phyloP scores from a whole-genome alignment of 2,113 vertebrate genomes.

The Grallaria varia region DNA sequence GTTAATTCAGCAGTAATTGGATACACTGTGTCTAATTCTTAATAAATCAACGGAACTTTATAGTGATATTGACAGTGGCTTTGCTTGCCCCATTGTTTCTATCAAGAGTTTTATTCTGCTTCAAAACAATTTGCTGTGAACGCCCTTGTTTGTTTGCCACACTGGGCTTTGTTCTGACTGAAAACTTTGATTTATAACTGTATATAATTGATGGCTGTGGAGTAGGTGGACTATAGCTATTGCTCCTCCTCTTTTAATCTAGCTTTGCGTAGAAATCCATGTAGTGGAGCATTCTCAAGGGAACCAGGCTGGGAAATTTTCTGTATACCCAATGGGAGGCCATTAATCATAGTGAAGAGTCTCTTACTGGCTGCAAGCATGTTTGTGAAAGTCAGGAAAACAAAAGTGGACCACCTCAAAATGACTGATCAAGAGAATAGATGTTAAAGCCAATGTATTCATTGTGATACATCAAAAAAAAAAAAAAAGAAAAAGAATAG shows the following conservation, averaged over 20 bases:
- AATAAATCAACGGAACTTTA: conserved; percentile 77
- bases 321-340: conserved; percentile 79
- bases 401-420: conserved; percentile 80
- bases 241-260: conserved; percentile 85
- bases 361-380: conserved; percentile 70
- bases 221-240: conserved; percentile 76
- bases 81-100: conserved; percentile 74
- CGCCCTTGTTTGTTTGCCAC: conserved; percentile 80
- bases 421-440: conserved; percentile 73
- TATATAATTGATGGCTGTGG: conserved; percentile 80
- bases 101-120: conserved; percentile 76
- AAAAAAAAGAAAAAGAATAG: background rate
- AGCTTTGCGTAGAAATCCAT: conserved; percentile 81
- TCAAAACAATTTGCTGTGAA: conserved; percentile 78
- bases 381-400: conserved; percentile 79
- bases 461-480: conserved; percentile 52
- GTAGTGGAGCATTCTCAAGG: conserved; percentile 78
- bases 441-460: conserved; percentile 76
- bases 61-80: conserved; percentile 77
- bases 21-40: conserved; percentile 77
- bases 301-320: conserved; percentile 81
- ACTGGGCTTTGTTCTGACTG: conserved; percentile 79
- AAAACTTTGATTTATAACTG: conserved; percentile 85
- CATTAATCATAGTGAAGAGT: conserved; percentile 80
- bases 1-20: conserved; percentile 68